These are phyloP conservation scores for Aphelocoma californica DNA, from an alignment of 2,797 vertebrate genomes.

Conservation along the genomic window DNA sequence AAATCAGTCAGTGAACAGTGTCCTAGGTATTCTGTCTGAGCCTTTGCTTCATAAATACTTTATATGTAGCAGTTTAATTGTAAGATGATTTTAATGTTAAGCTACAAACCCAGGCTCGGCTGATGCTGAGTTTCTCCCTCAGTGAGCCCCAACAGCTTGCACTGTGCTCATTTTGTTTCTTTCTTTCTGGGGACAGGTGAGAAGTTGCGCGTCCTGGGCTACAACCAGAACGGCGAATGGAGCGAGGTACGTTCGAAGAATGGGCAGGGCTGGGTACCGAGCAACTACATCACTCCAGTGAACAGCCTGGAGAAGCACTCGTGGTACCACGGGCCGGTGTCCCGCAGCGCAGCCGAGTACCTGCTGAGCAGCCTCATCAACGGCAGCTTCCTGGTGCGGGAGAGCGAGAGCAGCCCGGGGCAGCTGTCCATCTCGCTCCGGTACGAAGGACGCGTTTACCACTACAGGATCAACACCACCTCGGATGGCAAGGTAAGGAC, in stretches of 20 bases:
- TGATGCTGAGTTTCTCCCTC: not conserved
- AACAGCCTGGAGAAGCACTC: conserved; percentile 99
- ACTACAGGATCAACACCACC: conserved; percentile 98
- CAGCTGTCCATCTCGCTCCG: conserved; percentile 98
- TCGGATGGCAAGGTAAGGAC: conserved; percentile 90
- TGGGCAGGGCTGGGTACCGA: conserved; percentile 98
- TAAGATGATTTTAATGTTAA: not conserved
- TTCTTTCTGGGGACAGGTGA: conserved; percentile 79
- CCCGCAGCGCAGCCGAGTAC: conserved; percentile 95
- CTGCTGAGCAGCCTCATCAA: conserved; percentile 97
- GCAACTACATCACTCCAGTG: conserved; percentile 99
- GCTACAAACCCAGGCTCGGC: not conserved
- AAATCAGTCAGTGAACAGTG: not conserved
- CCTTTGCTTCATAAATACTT: not conserved
- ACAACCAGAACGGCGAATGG: conserved; percentile 99
- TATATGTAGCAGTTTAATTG: not conserved
- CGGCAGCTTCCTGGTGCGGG: conserved; percentile 96
- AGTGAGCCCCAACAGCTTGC: not conserved
- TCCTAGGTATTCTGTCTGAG: not conserved
- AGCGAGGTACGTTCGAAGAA: conserved; percentile 98
- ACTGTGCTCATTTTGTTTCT: not conserved
- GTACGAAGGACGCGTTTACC: conserved; percentile 97
- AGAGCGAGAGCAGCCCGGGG: conserved; percentile 98
- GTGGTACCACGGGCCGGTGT: conserved; percentile 98
- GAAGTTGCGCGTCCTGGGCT: conserved; percentile 95